Base-by-base conservation (phyloP, 2,888 invertebrate species). In the Spialia ferax region DNA sequence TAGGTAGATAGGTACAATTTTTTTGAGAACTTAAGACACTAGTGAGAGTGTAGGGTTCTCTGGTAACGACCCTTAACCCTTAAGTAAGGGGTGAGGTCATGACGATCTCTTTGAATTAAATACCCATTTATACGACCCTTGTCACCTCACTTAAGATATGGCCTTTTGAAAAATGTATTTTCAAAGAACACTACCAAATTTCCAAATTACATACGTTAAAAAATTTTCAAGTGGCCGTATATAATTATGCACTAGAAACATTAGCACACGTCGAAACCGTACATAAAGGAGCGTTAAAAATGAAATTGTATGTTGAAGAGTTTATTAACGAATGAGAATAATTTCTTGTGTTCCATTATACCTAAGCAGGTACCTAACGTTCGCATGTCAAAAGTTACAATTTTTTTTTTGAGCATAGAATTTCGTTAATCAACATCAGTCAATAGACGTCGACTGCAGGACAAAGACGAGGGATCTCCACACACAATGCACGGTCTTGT, bases 91-190 rank as follows among this genome's bases (percentile, higher is more conserved):
- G 83, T 79, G 79, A 83, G 85, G 86, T 84, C 80, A 75, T 81
- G 84, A 87, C 84, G 85, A 86, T 87, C 86, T 77, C 89, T 91
- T 91, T 91, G 91, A 91, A 88, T 89, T 82, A n/a, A n/a, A n/a
- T n/a, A n/a, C 78, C 76, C 82, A 82, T 83, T 85, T 82, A 85
- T 81, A 78, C 75, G 75, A 77, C 50, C 79, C 82, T 80, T 81
- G 79, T 75, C 77, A 79, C 75, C 80, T 87, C 87, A n/a, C n/a
- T n/a, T n/a, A 87, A 86, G 83, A 89, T 85, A 82, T 81, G 78
- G 67, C 73, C 67, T 68, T 48, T 71, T 74, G 35, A 69, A 57
- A 69, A 71, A 70, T n/a, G n/a, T 23, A 18, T 26, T 7, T 23
- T 23, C 11, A 50, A 52, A 50, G 18, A 23, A 52, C 22, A 13